Conservation (phyloP, 2,797 vertebrate species). For the Lacerta bilineata region DNA sequence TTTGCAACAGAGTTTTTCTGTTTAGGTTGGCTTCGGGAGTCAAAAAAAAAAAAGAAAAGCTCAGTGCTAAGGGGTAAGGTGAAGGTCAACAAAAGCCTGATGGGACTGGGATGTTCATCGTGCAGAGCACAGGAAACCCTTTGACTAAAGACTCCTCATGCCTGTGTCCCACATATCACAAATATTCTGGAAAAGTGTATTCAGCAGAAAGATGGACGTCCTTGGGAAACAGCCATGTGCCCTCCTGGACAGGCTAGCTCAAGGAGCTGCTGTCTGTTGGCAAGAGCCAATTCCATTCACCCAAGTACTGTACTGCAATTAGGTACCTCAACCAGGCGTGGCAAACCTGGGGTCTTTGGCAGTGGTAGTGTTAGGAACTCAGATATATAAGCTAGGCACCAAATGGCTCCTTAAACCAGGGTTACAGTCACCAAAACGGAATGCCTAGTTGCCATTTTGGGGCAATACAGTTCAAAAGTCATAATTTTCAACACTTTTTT, state of each 20-base stretch:
- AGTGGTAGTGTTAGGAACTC: too few species aligned
- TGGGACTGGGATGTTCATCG: constrained; percentile 10
- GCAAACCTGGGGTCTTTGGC: too few species aligned
- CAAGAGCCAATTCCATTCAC: background rate
- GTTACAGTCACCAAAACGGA: too few species aligned
- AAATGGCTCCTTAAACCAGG: too few species aligned
- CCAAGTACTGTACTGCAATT: background rate
- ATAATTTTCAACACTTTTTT: too few species aligned
- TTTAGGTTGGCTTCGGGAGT: constrained; percentile 68
- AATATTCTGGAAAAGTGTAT: background rate
- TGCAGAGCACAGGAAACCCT: constrained; percentile 54
- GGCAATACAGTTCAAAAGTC: too few species aligned
- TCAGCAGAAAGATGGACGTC: background rate
- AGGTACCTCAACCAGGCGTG: background rate
- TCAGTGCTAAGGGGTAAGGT: constrained; percentile 49
- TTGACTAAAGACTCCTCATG: background rate
- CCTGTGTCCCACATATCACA: background rate
- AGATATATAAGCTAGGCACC: too few species aligned
- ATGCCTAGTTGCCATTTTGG: too few species aligned
- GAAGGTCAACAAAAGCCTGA: constrained; percentile 69
- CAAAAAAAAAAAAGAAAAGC: constrained; percentile 60
- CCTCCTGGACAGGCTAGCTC: background rate
- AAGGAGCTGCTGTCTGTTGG: too few species aligned
- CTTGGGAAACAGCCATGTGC: too few species aligned
- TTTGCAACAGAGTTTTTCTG: constrained; percentile 61